Evolutionary conservation across 2,888 invertebrate species (phyloP), one percentile per base, ranked within the genome.

Genomic region (Agriopis marginaria): DNA sequence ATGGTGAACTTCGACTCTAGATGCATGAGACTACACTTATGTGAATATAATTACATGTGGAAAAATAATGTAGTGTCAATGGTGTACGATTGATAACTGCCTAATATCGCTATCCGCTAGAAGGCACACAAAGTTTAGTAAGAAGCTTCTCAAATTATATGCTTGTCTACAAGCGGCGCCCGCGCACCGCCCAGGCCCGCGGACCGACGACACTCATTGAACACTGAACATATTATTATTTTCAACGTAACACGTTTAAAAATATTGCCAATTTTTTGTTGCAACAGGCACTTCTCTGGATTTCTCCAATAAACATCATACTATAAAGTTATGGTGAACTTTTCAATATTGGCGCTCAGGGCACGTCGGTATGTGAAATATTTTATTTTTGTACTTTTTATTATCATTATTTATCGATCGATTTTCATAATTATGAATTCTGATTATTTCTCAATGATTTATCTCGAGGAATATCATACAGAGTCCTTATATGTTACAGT

Each of bases 41-140:
- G 80, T 79, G 81, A 82, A 80, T 78, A 81, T 42, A 42, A 76
- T 79, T 78, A 78, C 78, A 78, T 75, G 82, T 81, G 82, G 83
- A 82, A 83, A 84, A 85, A 81, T 82, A 78, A 88, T 84, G 84
- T 83, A 79, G 81, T 82, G 82, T 78, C 82, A 82, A 88, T 88
- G 89, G 85, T 89, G 88, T 89, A 88, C 82, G 89, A 89, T 82
- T 86, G 91, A 88, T 91, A 90, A 90, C 84, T 89, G 93, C 92
- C 92, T 92, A 91, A 91, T 87, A 85, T 89, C 91, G 92, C 93
- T 93, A 93, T 86, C 88, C 87, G 93, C 93, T 93, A 94, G 93
- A 94, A 94, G 94, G 94, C 94, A 94, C 94, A 93, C 90, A 92
- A 92, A 93, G 92, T 93, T 93, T 87, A 93, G 91, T 91, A 90